A percentile compares a stretch with the other conserved stretches of the same genome.
These are phyloP conservation scores for Reticulitermes lucifugus DNA, from an alignment of 2,888 invertebrate genomes.

Conservation along the genomic window DNA sequence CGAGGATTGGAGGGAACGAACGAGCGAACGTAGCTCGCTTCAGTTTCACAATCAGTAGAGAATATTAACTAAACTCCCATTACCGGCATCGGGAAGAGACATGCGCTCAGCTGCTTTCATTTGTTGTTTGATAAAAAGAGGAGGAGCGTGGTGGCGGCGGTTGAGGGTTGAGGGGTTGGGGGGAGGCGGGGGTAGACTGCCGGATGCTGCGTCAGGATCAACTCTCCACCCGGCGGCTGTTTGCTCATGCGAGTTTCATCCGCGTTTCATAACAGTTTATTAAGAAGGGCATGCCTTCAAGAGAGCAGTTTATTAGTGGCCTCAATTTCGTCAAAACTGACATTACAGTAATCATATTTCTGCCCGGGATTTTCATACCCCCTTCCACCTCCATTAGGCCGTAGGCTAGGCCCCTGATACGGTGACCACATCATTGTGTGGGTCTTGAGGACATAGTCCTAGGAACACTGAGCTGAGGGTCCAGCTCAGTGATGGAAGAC, in stretches of 20 bases:
- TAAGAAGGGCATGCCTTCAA: constrained; percentile 45
- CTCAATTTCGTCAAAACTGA: constrained; percentile 27
- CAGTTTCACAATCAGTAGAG: constrained; percentile 52
- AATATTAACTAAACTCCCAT: constrained; percentile 54
- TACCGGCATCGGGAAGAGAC: constrained; percentile 42
- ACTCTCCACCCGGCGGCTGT: constrained; percentile 30
- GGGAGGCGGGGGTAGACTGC: not conserved
- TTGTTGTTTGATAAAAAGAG: constrained; percentile 49
- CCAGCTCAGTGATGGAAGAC: too few relatives aligned
- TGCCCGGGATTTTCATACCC: not conserved
- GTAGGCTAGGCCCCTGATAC: too few relatives aligned
- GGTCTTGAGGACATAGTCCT: too few relatives aligned
- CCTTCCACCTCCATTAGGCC: not conserved
- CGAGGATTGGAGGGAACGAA: constrained; percentile 47
- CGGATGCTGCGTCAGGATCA: constrained; percentile 31
- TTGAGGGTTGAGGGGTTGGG: too few relatives aligned
- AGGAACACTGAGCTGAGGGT: too few relatives aligned
- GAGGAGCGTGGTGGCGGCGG: constrained; percentile 40
- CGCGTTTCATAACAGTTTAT: constrained; percentile 50
- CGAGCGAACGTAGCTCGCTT: constrained; percentile 14
- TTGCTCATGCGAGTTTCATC: constrained; percentile 45
- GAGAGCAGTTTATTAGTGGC: constrained; percentile 44
- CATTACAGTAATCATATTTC: not conserved
- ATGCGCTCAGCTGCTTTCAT: constrained; percentile 45
- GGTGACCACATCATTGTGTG: too few relatives aligned